Conservation (phyloP, 2,113 vertebrate species). For the Apodemus sylvaticus region DNA sequence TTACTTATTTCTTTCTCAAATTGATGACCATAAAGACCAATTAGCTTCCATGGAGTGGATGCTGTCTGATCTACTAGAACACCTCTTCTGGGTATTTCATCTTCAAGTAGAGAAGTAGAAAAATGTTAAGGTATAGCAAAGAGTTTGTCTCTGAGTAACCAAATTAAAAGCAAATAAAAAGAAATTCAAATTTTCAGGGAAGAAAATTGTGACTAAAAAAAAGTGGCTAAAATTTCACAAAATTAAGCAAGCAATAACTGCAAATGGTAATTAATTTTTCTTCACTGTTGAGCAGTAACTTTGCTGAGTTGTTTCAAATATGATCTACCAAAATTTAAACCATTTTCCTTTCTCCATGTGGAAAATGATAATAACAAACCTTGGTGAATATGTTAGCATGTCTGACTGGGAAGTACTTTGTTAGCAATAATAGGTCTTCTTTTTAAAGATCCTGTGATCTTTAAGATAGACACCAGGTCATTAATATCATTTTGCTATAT, state of each 20-base stretch:
- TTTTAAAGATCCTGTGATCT: not conserved
- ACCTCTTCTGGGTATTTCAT: not conserved
- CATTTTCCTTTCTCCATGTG: not conserved
- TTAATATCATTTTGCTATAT: not conserved
- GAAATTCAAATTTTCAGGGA: not conserved
- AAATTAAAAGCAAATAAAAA: conserved; percentile 10
- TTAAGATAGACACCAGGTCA: not conserved
- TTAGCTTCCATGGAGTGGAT: not conserved
- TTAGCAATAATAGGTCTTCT: not conserved
- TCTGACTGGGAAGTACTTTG: not conserved
- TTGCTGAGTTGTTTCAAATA: conserved; percentile 30
- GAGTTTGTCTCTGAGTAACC: not conserved
- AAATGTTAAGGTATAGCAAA: not conserved
- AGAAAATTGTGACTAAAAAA: not conserved
- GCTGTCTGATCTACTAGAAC: not conserved
- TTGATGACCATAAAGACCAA: not conserved
- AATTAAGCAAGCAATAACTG: not conserved
- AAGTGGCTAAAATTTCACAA: not conserved
- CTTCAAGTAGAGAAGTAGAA: not conserved
- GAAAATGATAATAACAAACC: not conserved
- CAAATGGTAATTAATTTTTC: not conserved
- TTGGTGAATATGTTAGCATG: not conserved
- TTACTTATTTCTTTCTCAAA: not conserved
- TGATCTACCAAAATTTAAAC: not conserved
- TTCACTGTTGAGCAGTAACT: not conserved